Percentiles rank a stretch among this genome's conserved stretches.
phyloP scores from a whole-genome alignment of 2,888 invertebrate genomes.

The Hedya salicella region DNA sequence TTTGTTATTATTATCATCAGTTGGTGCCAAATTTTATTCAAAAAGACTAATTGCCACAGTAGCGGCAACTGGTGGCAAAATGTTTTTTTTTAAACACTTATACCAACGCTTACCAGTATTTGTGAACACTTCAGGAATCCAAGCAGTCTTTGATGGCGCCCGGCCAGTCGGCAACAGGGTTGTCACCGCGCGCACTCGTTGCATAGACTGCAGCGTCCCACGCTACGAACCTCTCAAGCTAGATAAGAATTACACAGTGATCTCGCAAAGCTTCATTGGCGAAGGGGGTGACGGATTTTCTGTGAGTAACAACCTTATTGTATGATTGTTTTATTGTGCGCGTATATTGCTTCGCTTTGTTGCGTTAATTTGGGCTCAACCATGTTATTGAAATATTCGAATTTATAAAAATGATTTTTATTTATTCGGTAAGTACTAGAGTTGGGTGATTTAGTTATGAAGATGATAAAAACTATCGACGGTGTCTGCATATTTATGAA shows the following conservation, averaged over 20 bases:
- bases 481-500: too few relatives aligned
- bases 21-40: too few relatives aligned
- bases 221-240: conserved; percentile 84
- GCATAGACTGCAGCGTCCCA: conserved; percentile 87
- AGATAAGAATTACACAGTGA: conserved; percentile 86
- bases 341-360: conserved; percentile 25
- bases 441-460: too few relatives aligned
- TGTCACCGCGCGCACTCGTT: conserved; percentile 82
- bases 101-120: too few relatives aligned
- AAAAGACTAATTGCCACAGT: too few relatives aligned
- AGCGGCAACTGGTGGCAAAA: too few relatives aligned
- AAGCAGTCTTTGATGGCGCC: conserved; percentile 85
- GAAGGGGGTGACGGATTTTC: conserved; percentile 89
- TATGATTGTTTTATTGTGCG: conserved; percentile 12
- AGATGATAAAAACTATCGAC: too few relatives aligned
- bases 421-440: too few relatives aligned
- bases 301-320: conserved; percentile 64
- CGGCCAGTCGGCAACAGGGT: conserved; percentile 85
- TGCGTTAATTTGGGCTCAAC: conserved; percentile 14
- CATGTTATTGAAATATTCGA: conserved; percentile 10
- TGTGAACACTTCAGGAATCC: conserved; percentile 62
- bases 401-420: background rate
- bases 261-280: conserved; percentile 85
- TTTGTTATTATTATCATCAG: too few relatives aligned
- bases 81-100: too few relatives aligned